phyloP scores from a whole-genome alignment of 1,140 invertebrate genomes.

The Drosophila rhopaloa region DNA sequence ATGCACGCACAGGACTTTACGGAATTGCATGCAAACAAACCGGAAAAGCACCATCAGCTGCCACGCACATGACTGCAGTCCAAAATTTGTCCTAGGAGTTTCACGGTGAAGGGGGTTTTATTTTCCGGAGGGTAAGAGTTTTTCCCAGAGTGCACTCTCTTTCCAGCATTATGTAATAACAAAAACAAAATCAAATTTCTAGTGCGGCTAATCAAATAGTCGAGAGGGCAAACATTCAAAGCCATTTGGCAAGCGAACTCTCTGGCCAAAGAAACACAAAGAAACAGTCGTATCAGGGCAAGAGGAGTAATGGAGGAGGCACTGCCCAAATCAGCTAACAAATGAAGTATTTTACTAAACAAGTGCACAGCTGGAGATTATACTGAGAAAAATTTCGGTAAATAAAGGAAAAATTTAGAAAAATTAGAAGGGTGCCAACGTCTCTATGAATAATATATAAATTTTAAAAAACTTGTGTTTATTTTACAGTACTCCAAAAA shows the following conservation, averaged over 20 bases:
- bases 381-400: conserved; percentile 2
- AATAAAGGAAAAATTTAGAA: background rate
- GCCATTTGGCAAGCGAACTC: conserved; percentile 41
- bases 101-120: background rate
- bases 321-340: conserved; percentile 58
- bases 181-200: conserved; percentile 52
- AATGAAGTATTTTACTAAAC: conserved; percentile 71
- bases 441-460: background rate
- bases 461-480: background rate
- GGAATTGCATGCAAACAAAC: conserved; percentile 81
- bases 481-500: too few relatives aligned
- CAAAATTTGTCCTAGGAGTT: conserved; percentile 21
- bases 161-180: conserved; percentile 67
- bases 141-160: conserved; percentile 16
- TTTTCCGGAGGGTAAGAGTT: background rate
- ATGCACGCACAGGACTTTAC: conserved; percentile 81
- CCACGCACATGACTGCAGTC: conserved; percentile 35
- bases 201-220: conserved; percentile 65
- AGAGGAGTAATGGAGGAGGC: conserved; percentile 5
- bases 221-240: conserved; percentile 52
- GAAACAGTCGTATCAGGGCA: conserved; percentile 1
- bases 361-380: conserved; percentile 41
- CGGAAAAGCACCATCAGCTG: conserved; percentile 33
- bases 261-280: conserved; percentile 19
- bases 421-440: background rate